A percentile compares a stretch with the other conserved stretches of the same genome.
Evolutionary conservation across 2,888 invertebrate genomes (phyloP).

Genomic region (Nomada ruficornis): DNA sequence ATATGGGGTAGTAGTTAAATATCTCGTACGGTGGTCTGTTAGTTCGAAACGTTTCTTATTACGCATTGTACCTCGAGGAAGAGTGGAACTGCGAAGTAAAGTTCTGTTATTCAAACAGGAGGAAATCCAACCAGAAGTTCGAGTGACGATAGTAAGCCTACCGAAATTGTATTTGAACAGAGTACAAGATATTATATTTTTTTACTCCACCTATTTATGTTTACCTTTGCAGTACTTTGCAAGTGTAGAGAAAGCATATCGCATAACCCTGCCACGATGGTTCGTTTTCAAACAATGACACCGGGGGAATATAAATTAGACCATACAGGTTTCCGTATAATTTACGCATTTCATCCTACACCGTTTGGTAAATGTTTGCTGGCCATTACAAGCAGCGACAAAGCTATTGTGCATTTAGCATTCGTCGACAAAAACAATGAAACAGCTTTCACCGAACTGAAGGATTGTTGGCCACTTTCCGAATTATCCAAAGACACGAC

Average conservation of each 20-base stretch:
- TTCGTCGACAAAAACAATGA: conserved; percentile 66
- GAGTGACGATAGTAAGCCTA: not conserved
- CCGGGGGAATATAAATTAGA: conserved; percentile 42
- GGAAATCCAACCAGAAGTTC: not conserved
- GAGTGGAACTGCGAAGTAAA: not conserved
- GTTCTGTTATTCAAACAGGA: not conserved
- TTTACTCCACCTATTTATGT: not conserved
- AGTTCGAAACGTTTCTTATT: not conserved
- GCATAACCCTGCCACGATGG: conserved; percentile 36
- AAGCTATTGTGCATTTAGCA: conserved; percentile 71
- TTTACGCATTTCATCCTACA: conserved; percentile 70
- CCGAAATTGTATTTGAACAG: not conserved
- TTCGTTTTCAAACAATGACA: conserved; percentile 45
- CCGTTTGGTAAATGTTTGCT: conserved; percentile 77
- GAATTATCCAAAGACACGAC: conserved; percentile 51
- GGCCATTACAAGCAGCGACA: conserved; percentile 66
- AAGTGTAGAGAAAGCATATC: not conserved
- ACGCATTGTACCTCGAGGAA: not conserved
- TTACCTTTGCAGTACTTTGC: not conserved
- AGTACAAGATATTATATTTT: not conserved
- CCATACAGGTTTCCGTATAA: conserved; percentile 60
- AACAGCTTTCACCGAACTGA: conserved; percentile 57
- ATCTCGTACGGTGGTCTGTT: not conserved
- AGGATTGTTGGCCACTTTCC: conserved; percentile 70
- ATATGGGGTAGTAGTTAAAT: no score